Percentiles rank a stretch among this genome's conserved stretches.
phyloP scores from a whole-genome alignment of 1,140 invertebrate genomes.

The Phocides pigmalion region DNA sequence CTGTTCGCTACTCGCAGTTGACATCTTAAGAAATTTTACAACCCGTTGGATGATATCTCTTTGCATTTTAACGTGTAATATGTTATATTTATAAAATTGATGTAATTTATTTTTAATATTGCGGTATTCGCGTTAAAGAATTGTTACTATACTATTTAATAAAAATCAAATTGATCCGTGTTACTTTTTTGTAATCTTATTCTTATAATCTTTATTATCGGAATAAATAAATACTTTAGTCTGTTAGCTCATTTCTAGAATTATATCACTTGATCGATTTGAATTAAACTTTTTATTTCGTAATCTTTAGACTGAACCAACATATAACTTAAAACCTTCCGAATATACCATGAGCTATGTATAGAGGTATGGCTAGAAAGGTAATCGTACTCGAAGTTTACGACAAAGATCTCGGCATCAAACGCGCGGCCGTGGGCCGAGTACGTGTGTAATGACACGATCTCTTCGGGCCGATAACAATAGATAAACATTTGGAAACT shows the following conservation, averaged over 20 bases:
- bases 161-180: too few relatives aligned
- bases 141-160: too few relatives aligned
- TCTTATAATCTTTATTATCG: too few relatives aligned
- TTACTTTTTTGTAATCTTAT: too few relatives aligned
- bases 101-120: too few relatives aligned
- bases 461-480: conserved; percentile 58
- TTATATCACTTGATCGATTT: too few relatives aligned
- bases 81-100: too few relatives aligned
- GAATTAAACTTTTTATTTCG: too few relatives aligned
- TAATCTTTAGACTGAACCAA: too few relatives aligned
- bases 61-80: background rate
- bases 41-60: conserved; percentile 1
- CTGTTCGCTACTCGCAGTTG: conserved; percentile 24
- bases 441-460: conserved; percentile 70
- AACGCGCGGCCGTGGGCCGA: conserved; percentile 56
- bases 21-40: conserved; percentile 17
- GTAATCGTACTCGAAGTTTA: conserved; percentile 12
- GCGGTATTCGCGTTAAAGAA: too few relatives aligned
- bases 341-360: conserved; percentile 6
- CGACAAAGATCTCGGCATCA: conserved; percentile 61
- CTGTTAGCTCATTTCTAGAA: too few relatives aligned
- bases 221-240: too few relatives aligned
- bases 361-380: background rate
- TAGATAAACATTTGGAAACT: conserved; percentile 62
- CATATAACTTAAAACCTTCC: background rate